phyloP scores from a whole-genome alignment of 2,113 vertebrate genomes.

The Donacobius atricapilla region DNA sequence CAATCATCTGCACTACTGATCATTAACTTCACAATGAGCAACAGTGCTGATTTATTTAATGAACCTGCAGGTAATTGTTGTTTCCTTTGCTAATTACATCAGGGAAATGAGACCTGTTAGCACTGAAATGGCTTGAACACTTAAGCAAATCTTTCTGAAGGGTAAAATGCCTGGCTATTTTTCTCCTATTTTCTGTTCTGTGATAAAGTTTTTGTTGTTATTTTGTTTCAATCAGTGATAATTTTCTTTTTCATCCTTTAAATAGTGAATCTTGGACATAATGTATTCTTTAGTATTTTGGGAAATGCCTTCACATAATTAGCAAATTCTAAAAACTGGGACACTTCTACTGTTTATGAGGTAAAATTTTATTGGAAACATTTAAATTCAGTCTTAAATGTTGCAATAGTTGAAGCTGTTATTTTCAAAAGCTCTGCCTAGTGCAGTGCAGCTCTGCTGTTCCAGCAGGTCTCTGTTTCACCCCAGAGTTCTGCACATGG shows the following conservation, averaged over 20 bases:
- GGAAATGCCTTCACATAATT: background rate
- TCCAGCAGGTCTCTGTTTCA: background rate
- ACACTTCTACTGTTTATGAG: background rate
- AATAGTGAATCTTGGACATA: background rate
- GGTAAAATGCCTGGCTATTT: conserved; percentile 13
- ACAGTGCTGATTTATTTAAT: conserved; percentile 68
- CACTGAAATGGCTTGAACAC: conserved; percentile 41
- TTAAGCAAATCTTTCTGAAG: conserved; percentile 17
- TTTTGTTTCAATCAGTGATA: background rate
- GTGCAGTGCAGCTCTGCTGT: background rate
- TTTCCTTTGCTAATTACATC: conserved; percentile 65
- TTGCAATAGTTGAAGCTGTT: background rate
- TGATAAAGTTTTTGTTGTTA: background rate
- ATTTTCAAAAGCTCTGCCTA: background rate
- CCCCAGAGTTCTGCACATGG: background rate
- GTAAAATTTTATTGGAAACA: background rate
- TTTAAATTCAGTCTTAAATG: background rate
- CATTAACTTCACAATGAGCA: conserved; percentile 67
- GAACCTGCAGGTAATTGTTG: conserved; percentile 60
- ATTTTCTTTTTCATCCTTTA: background rate
- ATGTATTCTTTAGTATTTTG: background rate
- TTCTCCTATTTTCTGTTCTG: background rate
- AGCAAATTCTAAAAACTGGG: background rate
- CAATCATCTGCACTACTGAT: conserved; percentile 62
- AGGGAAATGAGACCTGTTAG: conserved; percentile 61